Conservation (phyloP, 2,797 vertebrate species). For the Microctenopoma stevenorrisi region DNA sequence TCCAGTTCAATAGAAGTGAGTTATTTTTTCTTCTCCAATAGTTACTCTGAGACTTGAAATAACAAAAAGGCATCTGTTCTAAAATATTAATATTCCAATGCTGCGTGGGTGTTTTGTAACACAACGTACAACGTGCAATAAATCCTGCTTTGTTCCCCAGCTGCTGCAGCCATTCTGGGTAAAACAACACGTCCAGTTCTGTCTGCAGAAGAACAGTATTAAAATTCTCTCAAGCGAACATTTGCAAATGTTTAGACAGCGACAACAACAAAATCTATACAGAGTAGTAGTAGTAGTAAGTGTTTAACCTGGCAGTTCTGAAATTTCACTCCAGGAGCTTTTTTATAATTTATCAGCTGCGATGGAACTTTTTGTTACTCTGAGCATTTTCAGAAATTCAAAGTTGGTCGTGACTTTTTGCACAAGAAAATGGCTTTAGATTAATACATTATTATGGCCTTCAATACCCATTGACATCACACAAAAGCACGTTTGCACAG, state of each 20-base stretch:
- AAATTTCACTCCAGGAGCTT: background rate
- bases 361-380: background rate
- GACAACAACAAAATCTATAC: background rate
- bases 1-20: background rate
- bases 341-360: background rate
- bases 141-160: conserved; percentile 77
- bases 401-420: background rate
- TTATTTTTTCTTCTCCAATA: conserved; percentile 9
- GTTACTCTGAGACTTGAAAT: conserved; percentile 57
- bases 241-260: background rate
- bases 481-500: background rate
- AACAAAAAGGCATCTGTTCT: conserved; percentile 87
- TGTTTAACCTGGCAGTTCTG: background rate
- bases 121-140: conserved; percentile 79
- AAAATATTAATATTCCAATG: conserved; percentile 89
- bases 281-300: background rate
- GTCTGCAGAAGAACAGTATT: background rate
- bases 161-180: conserved; percentile 16
- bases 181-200: conserved; percentile 37
- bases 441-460: background rate
- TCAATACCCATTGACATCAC: background rate
- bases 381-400: background rate
- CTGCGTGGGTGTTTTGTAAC: conserved; percentile 85
- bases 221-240: background rate
- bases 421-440: background rate